These are phyloP conservation scores for Podotricha telesiphe DNA, from an alignment of 2,888 invertebrate species.

Conservation along the genomic window DNA sequence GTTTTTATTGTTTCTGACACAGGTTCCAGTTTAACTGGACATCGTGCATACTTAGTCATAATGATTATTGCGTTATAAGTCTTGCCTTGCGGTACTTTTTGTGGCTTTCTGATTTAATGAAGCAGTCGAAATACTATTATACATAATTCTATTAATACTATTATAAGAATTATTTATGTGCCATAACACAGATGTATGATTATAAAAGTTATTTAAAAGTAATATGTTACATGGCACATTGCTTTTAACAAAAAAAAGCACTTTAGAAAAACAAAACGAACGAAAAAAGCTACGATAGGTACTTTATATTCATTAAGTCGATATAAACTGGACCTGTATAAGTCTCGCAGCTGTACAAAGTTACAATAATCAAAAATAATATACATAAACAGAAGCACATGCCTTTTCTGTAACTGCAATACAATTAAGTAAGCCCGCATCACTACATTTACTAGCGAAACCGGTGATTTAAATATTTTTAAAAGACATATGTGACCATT, in stretches of 20 bases:
- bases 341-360: constrained; percentile 21
- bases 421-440: constrained; percentile 52
- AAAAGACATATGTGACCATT: constrained; percentile 67
- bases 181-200: too few species aligned
- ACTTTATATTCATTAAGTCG: background rate
- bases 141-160: too few species aligned
- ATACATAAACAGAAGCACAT: constrained; percentile 26
- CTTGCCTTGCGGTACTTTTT: constrained; percentile 15
- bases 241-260: background rate
- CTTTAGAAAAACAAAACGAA: background rate
- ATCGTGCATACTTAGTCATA: background rate
- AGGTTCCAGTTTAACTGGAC: background rate
- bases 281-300: background rate
- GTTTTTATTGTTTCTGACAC: constrained; percentile 17
- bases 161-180: too few species aligned
- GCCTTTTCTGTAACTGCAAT: constrained; percentile 24
- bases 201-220: too few species aligned
- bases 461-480: constrained; percentile 49
- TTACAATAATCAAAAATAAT: constrained; percentile 17
- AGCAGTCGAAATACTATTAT: background rate
- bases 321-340: constrained; percentile 10
- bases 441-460: constrained; percentile 46
- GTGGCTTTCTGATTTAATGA: background rate
- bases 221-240: background rate
- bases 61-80: background rate